These are phyloP conservation scores for Pardosa pseudoannulata DNA, from an alignment of 2,888 invertebrate genomes.

Conservation along the genomic window DNA sequence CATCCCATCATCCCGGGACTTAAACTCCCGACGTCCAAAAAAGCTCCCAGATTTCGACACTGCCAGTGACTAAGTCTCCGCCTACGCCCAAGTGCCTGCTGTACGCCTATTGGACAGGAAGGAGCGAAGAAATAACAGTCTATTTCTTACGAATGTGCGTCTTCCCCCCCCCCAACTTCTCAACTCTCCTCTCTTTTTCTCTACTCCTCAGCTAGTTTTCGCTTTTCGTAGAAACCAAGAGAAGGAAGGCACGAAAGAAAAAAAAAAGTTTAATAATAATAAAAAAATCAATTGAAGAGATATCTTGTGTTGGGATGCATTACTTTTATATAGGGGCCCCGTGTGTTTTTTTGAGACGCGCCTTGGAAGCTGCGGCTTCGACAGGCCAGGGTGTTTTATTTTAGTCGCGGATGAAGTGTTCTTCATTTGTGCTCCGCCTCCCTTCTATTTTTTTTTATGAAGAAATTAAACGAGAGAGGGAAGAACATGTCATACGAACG, in stretches of 20 bases:
- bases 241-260: background rate
- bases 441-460: background rate
- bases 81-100: constrained; percentile 54
- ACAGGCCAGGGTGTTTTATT: constrained; percentile 11
- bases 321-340: too few species aligned
- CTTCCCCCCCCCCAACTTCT: background rate
- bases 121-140: background rate
- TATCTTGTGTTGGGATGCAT: constrained; percentile 6
- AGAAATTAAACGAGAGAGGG: too few species aligned
- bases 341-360: constrained; percentile 46
- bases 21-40: background rate
- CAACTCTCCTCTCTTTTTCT: too few species aligned
- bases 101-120: background rate
- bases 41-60: constrained; percentile 22
- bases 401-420: constrained; percentile 8
- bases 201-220: too few species aligned
- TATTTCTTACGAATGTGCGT: background rate
- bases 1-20: constrained; percentile 15
- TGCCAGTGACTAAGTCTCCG: constrained; percentile 49
- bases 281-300: too few species aligned
- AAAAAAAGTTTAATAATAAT: too few species aligned
- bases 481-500: background rate
- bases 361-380: background rate
- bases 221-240: too few species aligned
- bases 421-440: background rate